A percentile compares a stretch with the other conserved stretches of the same genome.
phyloP scores from a whole-genome alignment of 2,113 vertebrate species.

The Vicugna pacos region DNA sequence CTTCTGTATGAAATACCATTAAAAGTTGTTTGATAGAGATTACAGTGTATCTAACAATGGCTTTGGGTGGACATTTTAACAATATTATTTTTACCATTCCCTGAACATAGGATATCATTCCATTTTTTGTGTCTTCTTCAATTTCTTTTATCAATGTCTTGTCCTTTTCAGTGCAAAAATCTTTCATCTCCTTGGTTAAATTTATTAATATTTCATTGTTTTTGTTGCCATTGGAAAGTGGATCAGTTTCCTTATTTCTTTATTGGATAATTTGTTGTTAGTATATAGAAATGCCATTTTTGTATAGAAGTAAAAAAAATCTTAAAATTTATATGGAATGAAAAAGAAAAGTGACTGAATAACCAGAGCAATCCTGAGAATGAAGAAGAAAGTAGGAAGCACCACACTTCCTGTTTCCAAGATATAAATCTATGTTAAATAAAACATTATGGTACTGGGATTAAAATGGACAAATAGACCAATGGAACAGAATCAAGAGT shows the following conservation, averaged over 20 bases:
- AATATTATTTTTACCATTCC: background rate
- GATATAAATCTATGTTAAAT: background rate
- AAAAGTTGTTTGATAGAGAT: no score
- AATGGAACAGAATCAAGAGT: no score
- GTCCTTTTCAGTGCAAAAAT: background rate
- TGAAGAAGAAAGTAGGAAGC: background rate
- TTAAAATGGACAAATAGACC: no score
- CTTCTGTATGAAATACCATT: constrained; percentile 25
- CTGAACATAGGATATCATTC: background rate
- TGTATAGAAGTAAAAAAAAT: background rate
- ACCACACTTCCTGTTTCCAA: background rate
- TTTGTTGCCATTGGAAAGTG: background rate
- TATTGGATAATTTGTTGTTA: background rate
- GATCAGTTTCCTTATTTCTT: background rate
- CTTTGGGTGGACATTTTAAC: background rate
- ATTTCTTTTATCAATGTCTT: background rate
- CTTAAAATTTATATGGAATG: background rate
- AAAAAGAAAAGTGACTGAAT: background rate
- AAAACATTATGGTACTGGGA: background rate
- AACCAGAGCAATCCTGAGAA: background rate
- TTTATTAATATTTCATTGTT: background rate
- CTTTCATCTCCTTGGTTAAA: background rate
- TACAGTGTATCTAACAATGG: background rate
- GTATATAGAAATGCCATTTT: background rate
- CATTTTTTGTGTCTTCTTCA: background rate